Evolutionary conservation across 2,888 invertebrate genomes (phyloP).

Genomic region (Acanthococcus lagerstroemiae): DNA sequence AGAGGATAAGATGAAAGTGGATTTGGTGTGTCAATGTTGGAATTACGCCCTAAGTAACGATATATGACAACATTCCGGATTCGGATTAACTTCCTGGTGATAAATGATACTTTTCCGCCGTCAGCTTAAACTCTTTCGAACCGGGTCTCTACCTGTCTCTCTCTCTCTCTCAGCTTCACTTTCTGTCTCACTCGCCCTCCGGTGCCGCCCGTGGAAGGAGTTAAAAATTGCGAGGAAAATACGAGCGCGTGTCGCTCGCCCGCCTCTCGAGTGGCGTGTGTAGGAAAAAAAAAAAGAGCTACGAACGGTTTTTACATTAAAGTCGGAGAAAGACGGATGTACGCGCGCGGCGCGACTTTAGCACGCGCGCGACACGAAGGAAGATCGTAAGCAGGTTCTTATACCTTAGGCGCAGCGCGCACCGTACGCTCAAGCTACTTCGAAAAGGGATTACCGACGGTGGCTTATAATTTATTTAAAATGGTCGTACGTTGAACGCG

Average conservation of each 20-base stretch:
- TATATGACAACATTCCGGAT: slow-evolving; percentile 25
- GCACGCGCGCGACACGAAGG: too few relatives aligned
- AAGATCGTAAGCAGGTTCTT: too few relatives aligned
- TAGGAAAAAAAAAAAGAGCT: neutral
- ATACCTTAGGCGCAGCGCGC: too few relatives aligned
- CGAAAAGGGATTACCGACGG: too few relatives aligned
- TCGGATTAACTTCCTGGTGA: slow-evolving; percentile 23
- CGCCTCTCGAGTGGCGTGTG: neutral
- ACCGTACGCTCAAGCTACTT: too few relatives aligned
- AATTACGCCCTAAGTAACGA: slow-evolving; percentile 25
- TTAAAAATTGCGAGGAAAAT: neutral
- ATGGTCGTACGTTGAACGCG: too few relatives aligned
- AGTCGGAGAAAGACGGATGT: too few relatives aligned
- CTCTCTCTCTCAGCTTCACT: too few relatives aligned
- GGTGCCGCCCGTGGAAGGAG: neutral
- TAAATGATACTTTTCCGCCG: slow-evolving; percentile 24
- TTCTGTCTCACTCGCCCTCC: neutral
- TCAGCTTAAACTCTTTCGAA: slow-evolving; percentile 7
- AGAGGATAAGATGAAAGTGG: slow-evolving; percentile 21
- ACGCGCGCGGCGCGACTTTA: too few relatives aligned
- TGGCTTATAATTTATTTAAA: too few relatives aligned
- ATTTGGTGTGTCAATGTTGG: slow-evolving; percentile 15
- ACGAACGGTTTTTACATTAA: neutral
- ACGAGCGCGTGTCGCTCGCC: neutral
- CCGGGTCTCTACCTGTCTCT: neutral